Conservation (phyloP, 2,113 vertebrate species). For the Rissa tridactyla region DNA sequence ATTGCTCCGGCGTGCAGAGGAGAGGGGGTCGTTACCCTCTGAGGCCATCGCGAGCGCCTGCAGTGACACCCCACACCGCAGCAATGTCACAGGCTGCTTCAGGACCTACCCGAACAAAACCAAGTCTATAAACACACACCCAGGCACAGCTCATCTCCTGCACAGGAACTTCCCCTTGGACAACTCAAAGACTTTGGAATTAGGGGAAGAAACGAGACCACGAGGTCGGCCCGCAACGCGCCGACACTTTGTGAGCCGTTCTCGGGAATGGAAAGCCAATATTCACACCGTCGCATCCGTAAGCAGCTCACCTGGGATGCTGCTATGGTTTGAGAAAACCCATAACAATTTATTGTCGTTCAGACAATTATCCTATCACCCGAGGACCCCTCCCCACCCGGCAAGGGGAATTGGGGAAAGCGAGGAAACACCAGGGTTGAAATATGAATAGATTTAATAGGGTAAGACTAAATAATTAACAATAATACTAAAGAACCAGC, state of each 20-base stretch:
- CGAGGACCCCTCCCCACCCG: too few relatives aligned
- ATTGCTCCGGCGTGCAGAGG: not conserved
- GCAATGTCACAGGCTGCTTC: not conserved
- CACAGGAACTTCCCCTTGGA: not conserved
- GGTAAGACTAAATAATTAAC: too few relatives aligned
- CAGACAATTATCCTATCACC: too few relatives aligned
- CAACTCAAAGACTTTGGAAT: too few relatives aligned
- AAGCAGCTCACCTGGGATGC: not conserved
- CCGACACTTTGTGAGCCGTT: fast-evolving
- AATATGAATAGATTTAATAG: too few relatives aligned
- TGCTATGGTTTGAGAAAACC: too few relatives aligned
- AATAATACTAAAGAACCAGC: too few relatives aligned
- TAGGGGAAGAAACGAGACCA: not conserved
- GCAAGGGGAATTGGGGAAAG: too few relatives aligned
- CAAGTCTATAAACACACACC: not conserved
- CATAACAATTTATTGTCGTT: too few relatives aligned
- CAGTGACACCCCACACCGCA: not conserved
- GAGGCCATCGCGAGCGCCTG: not conserved
- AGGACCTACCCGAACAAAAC: not conserved
- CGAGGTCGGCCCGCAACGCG: not conserved
- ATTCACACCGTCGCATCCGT: fast-evolving
- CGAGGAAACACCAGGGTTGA: too few relatives aligned
- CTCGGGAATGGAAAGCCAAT: not conserved
- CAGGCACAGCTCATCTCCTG: not conserved
- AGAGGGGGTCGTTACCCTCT: not conserved